Conservation (phyloP, 2,888 invertebrate species). For the Erpobdella octoculata region DNA sequence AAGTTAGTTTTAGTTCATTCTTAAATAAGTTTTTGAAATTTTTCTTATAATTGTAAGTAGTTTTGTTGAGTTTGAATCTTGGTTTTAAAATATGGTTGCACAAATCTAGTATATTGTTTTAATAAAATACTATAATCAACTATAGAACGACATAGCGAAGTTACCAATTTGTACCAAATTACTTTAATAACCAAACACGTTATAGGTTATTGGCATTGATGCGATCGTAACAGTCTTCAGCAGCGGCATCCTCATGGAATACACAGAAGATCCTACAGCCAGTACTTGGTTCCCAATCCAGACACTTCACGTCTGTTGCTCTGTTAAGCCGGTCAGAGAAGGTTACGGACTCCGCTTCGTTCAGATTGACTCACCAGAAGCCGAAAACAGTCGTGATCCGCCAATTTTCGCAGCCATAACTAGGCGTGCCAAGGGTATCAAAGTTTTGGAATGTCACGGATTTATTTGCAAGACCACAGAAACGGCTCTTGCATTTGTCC, state of each 20-base stretch:
- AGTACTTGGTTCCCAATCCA: constrained; percentile 49
- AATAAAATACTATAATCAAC: too few species aligned
- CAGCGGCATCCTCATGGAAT: constrained; percentile 81
- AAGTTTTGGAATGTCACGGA: constrained; percentile 50
- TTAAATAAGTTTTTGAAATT: too few species aligned
- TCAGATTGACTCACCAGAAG: constrained; percentile 45
- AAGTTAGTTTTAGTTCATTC: too few species aligned
- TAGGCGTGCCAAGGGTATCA: constrained; percentile 46
- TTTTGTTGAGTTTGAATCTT: too few species aligned
- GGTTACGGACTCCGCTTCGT: constrained; percentile 42
- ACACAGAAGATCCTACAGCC: constrained; percentile 58
- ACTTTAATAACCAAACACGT: too few species aligned
- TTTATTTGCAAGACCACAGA: constrained; percentile 64
- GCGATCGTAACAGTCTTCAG: constrained; percentile 95
- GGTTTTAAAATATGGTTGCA: too few species aligned
- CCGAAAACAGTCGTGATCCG: constrained; percentile 41
- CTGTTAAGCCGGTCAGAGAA: constrained; percentile 45
- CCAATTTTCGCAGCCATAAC: constrained; percentile 50
- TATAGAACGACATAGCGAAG: too few species aligned
- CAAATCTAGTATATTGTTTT: too few species aligned
- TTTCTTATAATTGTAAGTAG: too few species aligned
- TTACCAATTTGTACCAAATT: too few species aligned
- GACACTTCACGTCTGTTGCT: constrained; percentile 48
- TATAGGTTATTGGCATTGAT: constrained; percentile 47
- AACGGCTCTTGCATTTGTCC: constrained; percentile 91